Base-by-base conservation (phyloP, 2,797 vertebrate genomes). In the Anolis apletophallus region DNA sequence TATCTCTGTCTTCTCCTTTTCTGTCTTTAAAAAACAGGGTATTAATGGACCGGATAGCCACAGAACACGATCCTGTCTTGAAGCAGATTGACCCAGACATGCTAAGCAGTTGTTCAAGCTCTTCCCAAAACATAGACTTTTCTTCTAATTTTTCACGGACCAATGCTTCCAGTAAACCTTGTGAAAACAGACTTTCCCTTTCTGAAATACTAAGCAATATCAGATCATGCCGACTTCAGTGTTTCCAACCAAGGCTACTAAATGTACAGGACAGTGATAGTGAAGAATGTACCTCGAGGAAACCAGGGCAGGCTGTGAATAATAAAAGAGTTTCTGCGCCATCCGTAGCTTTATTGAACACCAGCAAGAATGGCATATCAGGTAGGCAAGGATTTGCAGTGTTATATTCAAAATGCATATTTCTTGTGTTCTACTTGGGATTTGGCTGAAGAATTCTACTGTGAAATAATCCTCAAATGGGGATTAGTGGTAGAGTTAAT, bases 161-260 rank as follows among this genome's bases (percentile, higher is more conserved):
- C 95, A 97, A 96, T 96, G 96, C 97, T 97, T 97, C 97, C 96
- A 97, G 83, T 96, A 97, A 97, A 95, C 95, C 5, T 94, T 97
- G 94, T 96, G 96, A 95, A 95, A 97, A 95, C 95, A 97, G 96
- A 96, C 96, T 97, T 91, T 98, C 97, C 89, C 97, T 98, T 91
- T 94, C 97, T 89, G 97, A 98, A 94, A 96, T 98, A 92, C 92
- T 99, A 94, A 97, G 96, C 96, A 98, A 98, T 97, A 98, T 99
- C 95, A 97, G 97, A 96, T 96, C 97, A 90, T 97, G 98, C 96
- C 97, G 98, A 96, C 97, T 97, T 95, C 97, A 97, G 94, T 98
- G 97, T 97, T 99, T 98, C 93, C 97, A 97, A 93, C 98, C 98
- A 91, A 97, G 97, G 96, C 95, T 96, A 87, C 93, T 95, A 92